Percentiles rank a stretch among this genome's conserved stretches.
phyloP scores from a whole-genome alignment of 1,140 invertebrate species.

The Delia radicum region DNA sequence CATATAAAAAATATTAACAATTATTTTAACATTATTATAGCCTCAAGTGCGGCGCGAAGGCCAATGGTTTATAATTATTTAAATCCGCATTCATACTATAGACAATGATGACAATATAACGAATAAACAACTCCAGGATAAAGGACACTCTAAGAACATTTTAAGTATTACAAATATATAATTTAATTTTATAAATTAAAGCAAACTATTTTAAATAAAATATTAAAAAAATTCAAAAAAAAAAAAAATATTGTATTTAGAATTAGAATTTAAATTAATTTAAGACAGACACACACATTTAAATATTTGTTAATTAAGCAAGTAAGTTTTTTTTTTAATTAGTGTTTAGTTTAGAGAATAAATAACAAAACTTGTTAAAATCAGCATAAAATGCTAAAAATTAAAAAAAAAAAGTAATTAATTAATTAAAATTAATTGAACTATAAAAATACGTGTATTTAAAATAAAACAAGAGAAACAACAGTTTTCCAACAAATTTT shows the following conservation, averaged over 20 bases:
- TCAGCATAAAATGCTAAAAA: slow-evolving; percentile 11
- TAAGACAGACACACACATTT: slow-evolving; percentile 5
- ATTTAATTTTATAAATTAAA: background rate
- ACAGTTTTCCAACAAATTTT: no score
- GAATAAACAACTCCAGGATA: background rate
- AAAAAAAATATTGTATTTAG: background rate
- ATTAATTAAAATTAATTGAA: background rate
- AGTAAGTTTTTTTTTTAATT: slow-evolving; percentile 12
- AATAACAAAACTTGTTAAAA: background rate
- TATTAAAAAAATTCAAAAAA: background rate
- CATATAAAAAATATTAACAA: background rate
- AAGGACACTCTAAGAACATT: background rate
- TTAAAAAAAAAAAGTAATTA: background rate
- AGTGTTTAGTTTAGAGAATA: background rate
- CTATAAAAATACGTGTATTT: no score
- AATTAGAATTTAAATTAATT: background rate
- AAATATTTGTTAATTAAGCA: background rate
- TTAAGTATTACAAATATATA: background rate
- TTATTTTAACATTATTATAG: background rate
- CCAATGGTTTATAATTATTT: slow-evolving; percentile 51
- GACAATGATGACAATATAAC: background rate
- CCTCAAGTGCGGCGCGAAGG: slow-evolving; percentile 33
- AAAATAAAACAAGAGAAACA: no score
- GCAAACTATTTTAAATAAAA: background rate
- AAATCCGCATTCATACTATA: slow-evolving; percentile 43